Percentiles rank a stretch among this genome's conserved stretches.
Evolutionary conservation across 1,140 invertebrate species (phyloP).

Genomic region (Sitodiplosis mosellana): DNA sequence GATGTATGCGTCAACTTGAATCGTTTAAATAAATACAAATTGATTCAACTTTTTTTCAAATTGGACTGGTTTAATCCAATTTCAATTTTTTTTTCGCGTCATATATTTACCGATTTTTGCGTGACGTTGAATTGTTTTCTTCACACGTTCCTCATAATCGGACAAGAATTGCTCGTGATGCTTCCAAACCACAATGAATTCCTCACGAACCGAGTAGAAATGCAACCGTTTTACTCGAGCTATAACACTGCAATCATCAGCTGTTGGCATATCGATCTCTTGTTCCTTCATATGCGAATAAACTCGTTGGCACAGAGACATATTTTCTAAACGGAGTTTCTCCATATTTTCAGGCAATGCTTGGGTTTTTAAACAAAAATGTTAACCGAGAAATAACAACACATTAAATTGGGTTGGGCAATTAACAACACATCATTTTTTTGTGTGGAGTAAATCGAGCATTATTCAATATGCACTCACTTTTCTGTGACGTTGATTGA

Average conservation of each 20-base stretch:
- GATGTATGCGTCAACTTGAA: constrained; percentile 17
- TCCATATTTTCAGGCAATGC: background rate
- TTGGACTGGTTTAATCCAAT: background rate
- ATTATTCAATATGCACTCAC: background rate
- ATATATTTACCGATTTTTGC: constrained; percentile 16
- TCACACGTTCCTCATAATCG: constrained; percentile 17
- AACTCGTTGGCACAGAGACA: background rate
- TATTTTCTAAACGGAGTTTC: background rate
- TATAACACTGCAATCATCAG: constrained; percentile 20
- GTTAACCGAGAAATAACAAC: background rate
- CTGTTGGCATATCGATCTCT: constrained; percentile 18
- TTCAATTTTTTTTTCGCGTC: background rate
- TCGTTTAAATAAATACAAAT: background rate
- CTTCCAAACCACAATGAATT: constrained; percentile 21
- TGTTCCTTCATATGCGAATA: constrained; percentile 15
- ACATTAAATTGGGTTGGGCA: background rate
- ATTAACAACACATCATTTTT: too few species aligned
- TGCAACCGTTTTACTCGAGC: constrained; percentile 21
- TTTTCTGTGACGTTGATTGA: too few species aligned
- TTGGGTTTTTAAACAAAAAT: background rate
- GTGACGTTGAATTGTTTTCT: constrained; percentile 20
- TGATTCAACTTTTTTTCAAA: background rate
- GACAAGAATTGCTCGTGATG: constrained; percentile 20
- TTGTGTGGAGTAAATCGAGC: background rate
- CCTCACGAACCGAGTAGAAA: constrained; percentile 22